A percentile compares a stretch with the other conserved stretches of the same genome.
These are phyloP conservation scores for Xiphophorus birchmanni DNA, from an alignment of 2,797 vertebrate species.

Conservation along the genomic window DNA sequence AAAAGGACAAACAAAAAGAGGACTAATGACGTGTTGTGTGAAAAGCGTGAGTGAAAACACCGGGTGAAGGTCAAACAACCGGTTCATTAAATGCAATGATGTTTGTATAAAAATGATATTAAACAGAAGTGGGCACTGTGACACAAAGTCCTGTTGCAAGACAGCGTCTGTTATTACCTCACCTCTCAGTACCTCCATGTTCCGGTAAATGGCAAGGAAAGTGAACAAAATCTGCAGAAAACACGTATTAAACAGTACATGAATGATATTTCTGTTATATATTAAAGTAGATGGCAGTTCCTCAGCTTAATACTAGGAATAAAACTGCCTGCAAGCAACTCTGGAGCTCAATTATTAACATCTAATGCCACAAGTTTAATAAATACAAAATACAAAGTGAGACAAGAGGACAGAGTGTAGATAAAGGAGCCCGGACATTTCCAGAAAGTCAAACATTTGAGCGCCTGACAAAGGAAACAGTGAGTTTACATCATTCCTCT, in stretches of 20 bases:
- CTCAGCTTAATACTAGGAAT: background rate
- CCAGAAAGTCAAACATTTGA: background rate
- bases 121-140: conserved; percentile 12
- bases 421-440: background rate
- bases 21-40: background rate
- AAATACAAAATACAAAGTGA: background rate
- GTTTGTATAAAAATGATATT: background rate
- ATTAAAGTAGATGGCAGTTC: no score
- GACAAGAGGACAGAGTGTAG: background rate
- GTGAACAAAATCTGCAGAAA: background rate
- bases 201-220: background rate
- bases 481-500: background rate
- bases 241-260: background rate
- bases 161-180: background rate
- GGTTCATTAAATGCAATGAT: background rate
- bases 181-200: background rate
- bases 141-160: background rate
- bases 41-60: background rate
- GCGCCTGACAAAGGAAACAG: background rate
- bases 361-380: background rate
- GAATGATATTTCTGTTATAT: background rate
- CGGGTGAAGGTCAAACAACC: conserved; percentile 14
- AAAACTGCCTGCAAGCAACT: background rate
- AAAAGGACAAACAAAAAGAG: fast-evolving
- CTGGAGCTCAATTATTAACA: background rate